Conservation (phyloP, 1,140 invertebrate genomes). For the Amyelois transitella region DNA sequence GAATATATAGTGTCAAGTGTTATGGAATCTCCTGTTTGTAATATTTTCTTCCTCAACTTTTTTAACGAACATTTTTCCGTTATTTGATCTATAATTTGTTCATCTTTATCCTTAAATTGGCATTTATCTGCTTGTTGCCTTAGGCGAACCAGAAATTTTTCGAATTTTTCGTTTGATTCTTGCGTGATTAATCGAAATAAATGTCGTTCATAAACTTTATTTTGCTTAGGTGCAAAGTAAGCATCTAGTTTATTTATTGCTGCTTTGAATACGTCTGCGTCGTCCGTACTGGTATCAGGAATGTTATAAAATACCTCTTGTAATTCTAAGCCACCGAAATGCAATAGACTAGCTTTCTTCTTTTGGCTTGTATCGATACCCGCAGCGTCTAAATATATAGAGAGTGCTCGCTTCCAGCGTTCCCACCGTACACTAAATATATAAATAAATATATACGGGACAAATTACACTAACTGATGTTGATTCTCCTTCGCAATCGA, state of each 20-base stretch:
- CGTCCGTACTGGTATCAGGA: slow-evolving; percentile 13
- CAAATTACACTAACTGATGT: slow-evolving; percentile 16
- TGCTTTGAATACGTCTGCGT: too few species aligned
- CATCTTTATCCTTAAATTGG: too few species aligned
- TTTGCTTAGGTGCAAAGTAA: slow-evolving; percentile 22
- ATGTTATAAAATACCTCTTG: slow-evolving; percentile 27
- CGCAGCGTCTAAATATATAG: slow-evolving; percentile 23
- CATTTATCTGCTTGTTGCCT: too few species aligned
- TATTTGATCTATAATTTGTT: too few species aligned
- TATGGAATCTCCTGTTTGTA: too few species aligned
- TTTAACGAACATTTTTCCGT: too few species aligned
- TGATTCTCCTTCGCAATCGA: slow-evolving; percentile 23
- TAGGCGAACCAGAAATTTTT: too few species aligned
- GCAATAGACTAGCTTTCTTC: slow-evolving; percentile 21
- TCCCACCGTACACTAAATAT: slow-evolving; percentile 21
- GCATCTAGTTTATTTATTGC: slow-evolving; percentile 18
- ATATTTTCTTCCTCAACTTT: too few species aligned
- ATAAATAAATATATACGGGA: too few species aligned
- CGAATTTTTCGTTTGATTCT: too few species aligned
- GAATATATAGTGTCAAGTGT: too few species aligned
- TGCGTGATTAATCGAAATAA: slow-evolving; percentile 9
- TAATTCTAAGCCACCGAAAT: slow-evolving; percentile 18
- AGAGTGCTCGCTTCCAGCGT: slow-evolving; percentile 22
- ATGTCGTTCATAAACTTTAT: too few species aligned
- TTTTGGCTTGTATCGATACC: slow-evolving; percentile 16